Evolutionary conservation across 2,113 vertebrate genomes (phyloP).

Genomic region (Callaeas wilsoni): DNA sequence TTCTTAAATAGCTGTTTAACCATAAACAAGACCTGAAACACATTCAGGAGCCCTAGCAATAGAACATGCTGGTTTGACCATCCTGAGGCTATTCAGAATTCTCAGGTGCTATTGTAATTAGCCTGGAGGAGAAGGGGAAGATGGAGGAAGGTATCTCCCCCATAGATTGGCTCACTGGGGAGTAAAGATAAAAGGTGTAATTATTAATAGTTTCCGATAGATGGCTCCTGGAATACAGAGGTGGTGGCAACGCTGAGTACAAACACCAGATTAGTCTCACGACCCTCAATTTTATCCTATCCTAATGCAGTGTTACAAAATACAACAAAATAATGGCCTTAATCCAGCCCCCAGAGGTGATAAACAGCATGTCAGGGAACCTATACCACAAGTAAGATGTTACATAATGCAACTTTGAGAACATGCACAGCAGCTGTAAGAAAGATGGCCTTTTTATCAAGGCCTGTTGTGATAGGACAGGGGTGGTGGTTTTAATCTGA

Average conservation of each 20-base stretch:
- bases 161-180: too few relatives aligned
- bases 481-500: not conserved
- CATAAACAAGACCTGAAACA: not conserved
- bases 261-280: not conserved
- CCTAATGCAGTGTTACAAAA: not conserved
- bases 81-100: not conserved
- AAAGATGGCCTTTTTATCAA: not conserved
- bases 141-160: not conserved
- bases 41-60: not conserved
- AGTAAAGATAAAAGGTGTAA: not conserved
- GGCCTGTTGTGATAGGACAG: not conserved
- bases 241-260: not conserved
- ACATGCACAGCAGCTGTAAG: not conserved
- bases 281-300: not conserved
- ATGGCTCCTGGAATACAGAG: not conserved
- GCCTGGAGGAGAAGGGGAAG: not conserved
- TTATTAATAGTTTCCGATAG: not conserved
- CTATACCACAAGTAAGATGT: not conserved
- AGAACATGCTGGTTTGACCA: not conserved
- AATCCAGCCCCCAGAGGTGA: not conserved
- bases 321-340: not conserved
- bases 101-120: not conserved
- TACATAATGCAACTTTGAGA: not conserved
- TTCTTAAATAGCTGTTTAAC: not conserved
- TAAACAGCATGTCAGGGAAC: not conserved